These are phyloP conservation scores for Tympanuchus pallidicinctus DNA, from an alignment of 2,113 vertebrate genomes.

Conservation along the genomic window DNA sequence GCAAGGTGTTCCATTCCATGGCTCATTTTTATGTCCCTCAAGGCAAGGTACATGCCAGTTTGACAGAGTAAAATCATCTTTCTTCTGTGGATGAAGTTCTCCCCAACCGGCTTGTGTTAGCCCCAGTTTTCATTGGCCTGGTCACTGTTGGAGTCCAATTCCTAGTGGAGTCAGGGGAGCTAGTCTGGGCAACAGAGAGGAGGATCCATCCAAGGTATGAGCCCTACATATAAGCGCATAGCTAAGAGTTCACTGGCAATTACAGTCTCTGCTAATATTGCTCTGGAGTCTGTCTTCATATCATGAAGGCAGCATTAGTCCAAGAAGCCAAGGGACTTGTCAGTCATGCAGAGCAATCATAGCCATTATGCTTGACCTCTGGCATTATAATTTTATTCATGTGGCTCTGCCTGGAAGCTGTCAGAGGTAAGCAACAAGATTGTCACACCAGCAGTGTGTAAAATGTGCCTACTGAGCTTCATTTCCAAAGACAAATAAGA, in stretches of 20 bases:
- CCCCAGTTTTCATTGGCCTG: not conserved
- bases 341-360: not conserved
- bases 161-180: not conserved
- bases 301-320: not conserved
- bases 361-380: not conserved
- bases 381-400: not conserved
- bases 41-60: not conserved
- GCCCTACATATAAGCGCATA: not conserved
- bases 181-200: not conserved
- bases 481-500: not conserved
- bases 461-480: not conserved
- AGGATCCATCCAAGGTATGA: not conserved
- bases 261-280: not conserved
- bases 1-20: too few species aligned
- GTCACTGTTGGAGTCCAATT: not conserved
- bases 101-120: not conserved
- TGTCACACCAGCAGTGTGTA: not conserved
- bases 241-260: not conserved
- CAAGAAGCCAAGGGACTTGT: not conserved
- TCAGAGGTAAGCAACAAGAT: not conserved
- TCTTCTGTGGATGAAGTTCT: not conserved
- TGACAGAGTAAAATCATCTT: not conserved
- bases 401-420: not conserved
- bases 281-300: accelerated
- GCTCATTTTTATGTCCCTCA: too few species aligned